Evolutionary conservation across 2,888 invertebrate species (phyloP), one percentile per base, ranked within the genome.

Genomic region (Noctua fimbriata): DNA sequence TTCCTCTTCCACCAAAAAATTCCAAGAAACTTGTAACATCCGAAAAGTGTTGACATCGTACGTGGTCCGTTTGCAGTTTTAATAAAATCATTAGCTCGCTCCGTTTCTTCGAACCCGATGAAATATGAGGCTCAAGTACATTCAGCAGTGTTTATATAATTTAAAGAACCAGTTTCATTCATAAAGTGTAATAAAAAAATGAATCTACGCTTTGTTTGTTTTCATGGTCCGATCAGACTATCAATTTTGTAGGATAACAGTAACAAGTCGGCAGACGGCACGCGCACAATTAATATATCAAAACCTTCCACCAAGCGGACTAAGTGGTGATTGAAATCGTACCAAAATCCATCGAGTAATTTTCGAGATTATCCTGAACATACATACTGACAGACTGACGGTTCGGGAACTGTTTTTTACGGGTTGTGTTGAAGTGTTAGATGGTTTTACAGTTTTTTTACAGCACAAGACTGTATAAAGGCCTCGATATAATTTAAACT

Each of bases 101-200:
- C 81, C 75, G 67, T 73, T 90, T 90, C 90, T 78, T 28, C 73
- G 89, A 87, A 90, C 58, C 69, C n/a, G 82, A 85, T 88, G 83
- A 85, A 86, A 88, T 83, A 84, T 83, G 71, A 82, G 65, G 76
- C 73, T 77, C 58, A 65, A 82, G 81, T 84, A 85, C 69, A 83
- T 86, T 82, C 76, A 55, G 81, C 72, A 80, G 66, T 86, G 87
- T 89, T 87, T 89, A 87, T 84, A 80, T 78, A 78, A 82, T 82
- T 84, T 78, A 72, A 66, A 82, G 80, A 89, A 89, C 85, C 76
- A 83, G 84, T 87, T 90, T 89, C 89, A 90, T 90, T 90, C 90
- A 90, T 88, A 87, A 84, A 83, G 71, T 58, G 76, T 81, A 78
- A 82, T 87, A 81, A 88, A 88, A 81, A 88, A 83, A 79, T 70